Evolutionary conservation across 2,797 vertebrate genomes (phyloP).

Genomic region (Acomys russatus): DNA sequence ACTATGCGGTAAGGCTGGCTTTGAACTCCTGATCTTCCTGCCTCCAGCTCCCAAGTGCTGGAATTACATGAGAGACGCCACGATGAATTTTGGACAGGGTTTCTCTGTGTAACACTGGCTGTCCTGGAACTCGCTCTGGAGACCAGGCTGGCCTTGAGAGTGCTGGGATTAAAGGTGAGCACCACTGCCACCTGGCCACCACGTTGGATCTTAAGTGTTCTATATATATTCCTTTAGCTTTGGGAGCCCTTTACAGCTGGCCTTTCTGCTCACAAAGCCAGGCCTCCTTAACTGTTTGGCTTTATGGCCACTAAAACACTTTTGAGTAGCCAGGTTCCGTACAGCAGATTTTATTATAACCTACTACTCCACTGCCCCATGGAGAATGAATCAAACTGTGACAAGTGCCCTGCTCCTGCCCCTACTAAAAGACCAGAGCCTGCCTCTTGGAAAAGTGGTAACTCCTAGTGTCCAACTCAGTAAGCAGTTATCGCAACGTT

Average conservation of each 20-base stretch:
- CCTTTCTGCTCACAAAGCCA: conserved; percentile 46
- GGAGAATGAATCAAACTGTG: neutral
- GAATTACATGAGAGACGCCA: neutral
- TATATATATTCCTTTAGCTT: neutral
- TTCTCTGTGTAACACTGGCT: too few species aligned
- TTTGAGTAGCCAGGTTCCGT: neutral
- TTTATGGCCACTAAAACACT: conserved; percentile 22
- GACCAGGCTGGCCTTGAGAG: too few species aligned
- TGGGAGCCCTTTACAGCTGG: neutral
- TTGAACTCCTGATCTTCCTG: neutral
- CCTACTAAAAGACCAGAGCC: neutral
- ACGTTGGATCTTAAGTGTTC: neutral
- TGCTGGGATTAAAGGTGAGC: too few species aligned
- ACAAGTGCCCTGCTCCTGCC: neutral
- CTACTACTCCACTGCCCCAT: too few species aligned
- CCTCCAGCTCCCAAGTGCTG: neutral
- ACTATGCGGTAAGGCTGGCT: neutral
- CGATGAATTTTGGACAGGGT: neutral
- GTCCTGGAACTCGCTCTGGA: too few species aligned
- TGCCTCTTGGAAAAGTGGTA: neutral
- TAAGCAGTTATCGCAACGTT: conserved; percentile 78
- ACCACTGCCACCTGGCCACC: too few species aligned
- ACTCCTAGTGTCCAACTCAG: conserved; percentile 17
- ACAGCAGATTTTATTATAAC: neutral
- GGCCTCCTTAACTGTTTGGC: neutral